Evolutionary conservation across 1,140 invertebrate genomes (phyloP), one percentile per base, ranked within the genome.

Genomic region (Euborellia annulipes): DNA sequence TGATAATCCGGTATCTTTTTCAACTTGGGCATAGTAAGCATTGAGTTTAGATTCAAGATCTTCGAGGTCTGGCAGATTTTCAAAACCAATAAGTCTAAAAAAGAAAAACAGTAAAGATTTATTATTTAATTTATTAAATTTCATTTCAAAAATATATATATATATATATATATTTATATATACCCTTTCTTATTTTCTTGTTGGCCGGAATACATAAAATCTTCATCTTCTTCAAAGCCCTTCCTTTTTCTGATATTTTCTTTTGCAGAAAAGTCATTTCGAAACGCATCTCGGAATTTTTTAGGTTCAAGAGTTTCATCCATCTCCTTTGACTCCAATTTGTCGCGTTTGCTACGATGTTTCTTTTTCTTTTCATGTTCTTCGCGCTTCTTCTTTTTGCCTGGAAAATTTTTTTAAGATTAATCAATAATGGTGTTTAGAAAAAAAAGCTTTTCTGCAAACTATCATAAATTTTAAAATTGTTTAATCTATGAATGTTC

Each of bases 21-120:
- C 79, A 46, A 83, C 71, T 65, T 79, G 77, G 21, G 78, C 75
- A 63, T 83, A 82, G 62, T 83, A 84, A 41, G 79, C 80, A 62
- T 64, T 77, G 49, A 85, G 65, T 58, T 82, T 83, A 3, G 76
- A 79, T 59, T 84, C 78, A 44, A 84, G 61, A 55, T 84, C 79
- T 55, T 82, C 79, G 34, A 84, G 62, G 54, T 81, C 80, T 11
- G 77, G 73, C 54, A 82, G 65, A 49, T 69, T 70, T 49, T 73
- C 72, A 51, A 75, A 58, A 51, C 45, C 50, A 6, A 52, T 48
- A 14, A 54, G 32, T 4, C 52, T 55, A 37, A 16, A 42, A 43
- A 17, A 32, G 50, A 48, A 9, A 43, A 47, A 2, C 11, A 27
- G 11, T 4, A 45, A 36, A 45, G 11, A n/a, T n/a, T n/a, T n/a